A percentile compares a stretch with the other conserved stretches of the same genome.
Evolutionary conservation across 2,888 invertebrate species (phyloP).

Genomic region (Lysandra bellargus): DNA sequence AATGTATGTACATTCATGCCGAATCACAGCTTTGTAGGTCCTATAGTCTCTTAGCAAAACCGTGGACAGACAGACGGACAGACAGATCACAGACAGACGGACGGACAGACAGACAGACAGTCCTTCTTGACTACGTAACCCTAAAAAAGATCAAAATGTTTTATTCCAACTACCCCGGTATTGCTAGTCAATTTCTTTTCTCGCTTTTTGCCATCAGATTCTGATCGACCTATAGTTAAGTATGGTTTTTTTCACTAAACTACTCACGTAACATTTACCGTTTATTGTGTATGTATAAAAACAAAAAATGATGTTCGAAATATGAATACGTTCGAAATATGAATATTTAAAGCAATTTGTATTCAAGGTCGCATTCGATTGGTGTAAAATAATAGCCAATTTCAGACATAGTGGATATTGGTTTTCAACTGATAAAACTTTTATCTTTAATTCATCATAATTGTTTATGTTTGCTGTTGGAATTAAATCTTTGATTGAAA

Average conservation of each 20-base stretch:
- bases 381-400: background rate
- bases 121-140: no score
- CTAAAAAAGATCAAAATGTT: no score
- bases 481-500: background rate
- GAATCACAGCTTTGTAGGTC: no score
- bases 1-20: no score
- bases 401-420: background rate
- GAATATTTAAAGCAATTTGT: conserved; percentile 20
- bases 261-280: background rate
- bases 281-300: background rate
- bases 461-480: background rate
- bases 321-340: background rate
- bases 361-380: conserved; percentile 27
- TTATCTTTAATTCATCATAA: background rate
- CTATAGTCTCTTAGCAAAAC: no score
- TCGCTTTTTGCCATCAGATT: no score
- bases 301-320: conserved; percentile 21
- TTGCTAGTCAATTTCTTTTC: no score
- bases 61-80: no score
- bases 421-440: background rate
- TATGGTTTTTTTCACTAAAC: background rate
- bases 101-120: no score
- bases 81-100: no score
- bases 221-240: no score
- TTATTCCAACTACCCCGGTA: no score